Percentiles rank a stretch among this genome's conserved stretches.
phyloP scores from a whole-genome alignment of 2,113 vertebrate genomes.

The Mionectes macconnelli region DNA sequence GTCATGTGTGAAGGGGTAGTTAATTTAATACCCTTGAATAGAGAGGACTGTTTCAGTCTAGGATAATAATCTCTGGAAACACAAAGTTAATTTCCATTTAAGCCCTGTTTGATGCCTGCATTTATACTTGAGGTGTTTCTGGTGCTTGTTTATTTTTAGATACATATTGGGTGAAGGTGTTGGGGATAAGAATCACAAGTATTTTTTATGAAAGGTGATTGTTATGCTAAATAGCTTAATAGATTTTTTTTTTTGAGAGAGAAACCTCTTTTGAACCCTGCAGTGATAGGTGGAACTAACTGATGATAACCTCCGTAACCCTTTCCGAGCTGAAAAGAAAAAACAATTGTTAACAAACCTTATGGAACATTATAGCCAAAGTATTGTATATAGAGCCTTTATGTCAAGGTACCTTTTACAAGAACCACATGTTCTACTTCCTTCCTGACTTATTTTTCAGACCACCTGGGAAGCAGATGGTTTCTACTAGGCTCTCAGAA shows the following conservation, averaged over 20 bases:
- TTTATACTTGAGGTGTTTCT: background rate
- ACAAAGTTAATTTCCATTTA: background rate
- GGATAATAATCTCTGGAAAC: background rate
- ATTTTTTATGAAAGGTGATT: background rate
- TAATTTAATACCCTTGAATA: background rate
- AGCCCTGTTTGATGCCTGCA: background rate
- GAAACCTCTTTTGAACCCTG: background rate
- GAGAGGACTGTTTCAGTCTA: background rate
- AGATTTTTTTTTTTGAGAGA: background rate
- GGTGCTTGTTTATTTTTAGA: background rate
- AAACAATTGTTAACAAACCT: background rate
- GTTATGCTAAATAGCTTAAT: background rate
- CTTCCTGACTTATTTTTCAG: background rate
- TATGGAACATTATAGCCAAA: background rate
- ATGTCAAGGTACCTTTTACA: background rate
- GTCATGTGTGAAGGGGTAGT: background rate
- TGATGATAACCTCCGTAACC: background rate
- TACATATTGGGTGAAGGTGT: fast-evolving
- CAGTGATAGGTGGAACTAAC: background rate
- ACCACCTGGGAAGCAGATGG: background rate
- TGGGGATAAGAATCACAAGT: background rate
- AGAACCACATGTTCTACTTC: background rate
- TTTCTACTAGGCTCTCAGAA: background rate
- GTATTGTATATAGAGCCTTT: background rate
- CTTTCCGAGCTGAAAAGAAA: background rate